These are phyloP conservation scores for Haliclona indistincta DNA, from an alignment of 37 sponge, comb jelly and placozoan genomes.

Conservation along the genomic window DNA sequence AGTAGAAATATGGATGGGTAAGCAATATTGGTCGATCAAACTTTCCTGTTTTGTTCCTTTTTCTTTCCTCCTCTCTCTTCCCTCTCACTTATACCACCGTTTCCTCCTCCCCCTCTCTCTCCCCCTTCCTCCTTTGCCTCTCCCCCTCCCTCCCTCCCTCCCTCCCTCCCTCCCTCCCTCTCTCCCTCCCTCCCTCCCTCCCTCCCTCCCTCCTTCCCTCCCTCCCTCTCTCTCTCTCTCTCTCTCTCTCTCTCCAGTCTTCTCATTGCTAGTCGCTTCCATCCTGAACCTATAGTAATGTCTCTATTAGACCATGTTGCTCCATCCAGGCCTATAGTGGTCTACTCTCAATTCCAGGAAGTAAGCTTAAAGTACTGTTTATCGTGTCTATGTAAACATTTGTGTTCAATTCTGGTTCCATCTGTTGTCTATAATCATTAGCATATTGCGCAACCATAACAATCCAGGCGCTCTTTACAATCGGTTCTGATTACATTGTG, in stretches of 20 bases:
- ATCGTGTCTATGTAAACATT: neutral
- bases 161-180: neutral
- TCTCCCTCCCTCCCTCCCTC: neutral
- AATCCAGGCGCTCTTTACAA: too few relatives aligned
- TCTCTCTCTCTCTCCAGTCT: constrained; percentile 33
- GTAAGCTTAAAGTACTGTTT: constrained; percentile 23
- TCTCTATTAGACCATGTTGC: constrained; percentile 50
- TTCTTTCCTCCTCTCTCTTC: too few relatives aligned
- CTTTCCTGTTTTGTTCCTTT: too few relatives aligned
- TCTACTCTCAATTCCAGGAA: constrained; percentile 69
- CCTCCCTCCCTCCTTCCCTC: neutral
- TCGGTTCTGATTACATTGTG: too few relatives aligned
- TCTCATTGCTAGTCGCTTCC: constrained; percentile 58
- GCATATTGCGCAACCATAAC: too few relatives aligned
- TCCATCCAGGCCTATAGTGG: constrained; percentile 78
- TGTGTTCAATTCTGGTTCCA: too few relatives aligned
- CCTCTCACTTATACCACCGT: too few relatives aligned
- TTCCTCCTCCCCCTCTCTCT: neutral
- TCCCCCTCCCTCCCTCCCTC: neutral
- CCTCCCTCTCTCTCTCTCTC: neutral
- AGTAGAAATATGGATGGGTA: constrained; percentile 70
- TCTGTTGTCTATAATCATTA: too few relatives aligned
- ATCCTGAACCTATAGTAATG: constrained; percentile 72
- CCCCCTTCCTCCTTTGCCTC: neutral
- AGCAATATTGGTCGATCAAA: too few relatives aligned